Conservation (phyloP, 2,797 vertebrate species). For the Adelosebastes latens region DNA sequence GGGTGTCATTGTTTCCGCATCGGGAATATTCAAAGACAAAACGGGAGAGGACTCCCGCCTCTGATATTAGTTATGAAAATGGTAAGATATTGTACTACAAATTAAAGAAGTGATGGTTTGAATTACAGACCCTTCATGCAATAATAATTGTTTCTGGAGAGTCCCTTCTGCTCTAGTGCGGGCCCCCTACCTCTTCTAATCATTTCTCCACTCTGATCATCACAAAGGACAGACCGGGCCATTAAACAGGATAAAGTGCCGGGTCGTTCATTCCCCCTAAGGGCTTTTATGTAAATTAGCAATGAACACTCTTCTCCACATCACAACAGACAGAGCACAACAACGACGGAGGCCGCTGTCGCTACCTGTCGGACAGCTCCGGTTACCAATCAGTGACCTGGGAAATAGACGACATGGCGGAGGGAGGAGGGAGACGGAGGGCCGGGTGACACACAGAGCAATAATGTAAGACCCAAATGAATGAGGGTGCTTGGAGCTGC, state of each 20-base stretch:
- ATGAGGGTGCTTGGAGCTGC: background rate
- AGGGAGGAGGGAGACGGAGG: background rate
- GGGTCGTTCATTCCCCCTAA: conserved; percentile 19
- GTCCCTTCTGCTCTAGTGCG: background rate
- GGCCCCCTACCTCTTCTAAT: conserved; percentile 23
- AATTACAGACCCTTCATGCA: background rate
- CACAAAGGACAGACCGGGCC: conserved; percentile 28
- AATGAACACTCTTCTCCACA: conserved; percentile 46
- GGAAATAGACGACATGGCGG: background rate
- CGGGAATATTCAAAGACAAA: background rate
- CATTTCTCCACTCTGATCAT: conserved; percentile 40
- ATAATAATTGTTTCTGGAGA: background rate
- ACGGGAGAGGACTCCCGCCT: background rate
- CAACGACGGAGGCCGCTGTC: conserved; percentile 45
- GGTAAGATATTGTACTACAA: background rate
- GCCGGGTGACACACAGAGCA: conserved; percentile 25
- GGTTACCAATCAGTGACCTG: conserved; percentile 66
- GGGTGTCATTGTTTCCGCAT: background rate
- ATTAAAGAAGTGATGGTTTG: background rate
- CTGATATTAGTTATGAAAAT: background rate
- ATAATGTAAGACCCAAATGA: conserved; percentile 10
- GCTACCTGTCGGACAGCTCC: conserved; percentile 56
- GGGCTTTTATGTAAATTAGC: conserved; percentile 60
- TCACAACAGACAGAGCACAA: conserved; percentile 39
- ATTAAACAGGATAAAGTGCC: conserved; percentile 49